Evolutionary conservation across 2,888 invertebrate species (phyloP), one percentile per base, ranked within the genome.

Genomic region (Meteorus cinctellus): DNA sequence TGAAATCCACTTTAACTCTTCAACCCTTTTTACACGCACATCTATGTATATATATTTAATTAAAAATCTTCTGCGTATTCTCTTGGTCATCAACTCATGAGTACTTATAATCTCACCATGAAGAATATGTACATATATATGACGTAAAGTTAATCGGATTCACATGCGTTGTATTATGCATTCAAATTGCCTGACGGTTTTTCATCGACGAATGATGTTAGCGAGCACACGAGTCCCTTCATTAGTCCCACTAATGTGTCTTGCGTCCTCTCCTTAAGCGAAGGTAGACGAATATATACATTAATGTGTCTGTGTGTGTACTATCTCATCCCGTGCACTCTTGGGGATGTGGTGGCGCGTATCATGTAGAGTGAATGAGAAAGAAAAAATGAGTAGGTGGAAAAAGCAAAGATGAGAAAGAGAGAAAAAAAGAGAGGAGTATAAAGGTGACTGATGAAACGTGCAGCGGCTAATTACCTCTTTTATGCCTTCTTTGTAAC

Each of bases 361-460:
- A 24, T 24, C n/a, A 67, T 55, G 69, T 55, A 29, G 69, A 36
- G 65, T 34, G 34, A 19, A 65, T 31, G 69, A 69, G 36, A 31
- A 55, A 51, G 27, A 51, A 55, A 29, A 69, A 27, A 36, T 69
- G 36, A 60, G 41, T 60, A 41, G 41, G 14, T 41, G 70, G 41
- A 36, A 41, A 36, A 60, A 60, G 29, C 36, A 41, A 41, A 24
- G 27, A 60, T 36, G 19, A 19, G 62, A 59, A 69, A 62, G 62
- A 45, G 62, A n/a, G 36, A 14, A 60, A 63, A 72, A 63, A 63
- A 69, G 51, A 29, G 2, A 24, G 77, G 62, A 41, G 78, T 77
- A 80, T 66, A 77, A 78, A 84, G 85, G 85, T 88, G 88, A 88
- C 86, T 87, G 86, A 88, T 88, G 88, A 86, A 85, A 86, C 83